These are phyloP conservation scores for Rhimphoctona megacephalus DNA, from an alignment of 2,888 invertebrate genomes.

Conservation along the genomic window DNA sequence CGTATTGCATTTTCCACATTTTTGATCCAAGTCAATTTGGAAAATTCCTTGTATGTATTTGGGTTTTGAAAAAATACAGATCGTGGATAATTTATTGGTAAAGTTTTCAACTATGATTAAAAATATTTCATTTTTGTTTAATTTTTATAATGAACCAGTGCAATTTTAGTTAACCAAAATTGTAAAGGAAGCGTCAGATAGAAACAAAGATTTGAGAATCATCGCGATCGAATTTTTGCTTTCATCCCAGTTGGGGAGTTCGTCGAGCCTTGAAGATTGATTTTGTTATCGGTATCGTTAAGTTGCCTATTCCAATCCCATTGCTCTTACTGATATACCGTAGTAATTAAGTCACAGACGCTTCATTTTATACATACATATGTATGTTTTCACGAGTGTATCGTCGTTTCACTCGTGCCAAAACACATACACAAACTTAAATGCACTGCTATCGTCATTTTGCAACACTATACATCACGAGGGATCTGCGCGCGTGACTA, in stretches of 20 bases:
- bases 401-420: constrained; percentile 30
- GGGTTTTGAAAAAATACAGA: background rate
- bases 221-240: constrained; percentile 15
- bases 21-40: background rate
- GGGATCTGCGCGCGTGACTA: constrained; percentile 53
- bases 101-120: background rate
- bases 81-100: background rate
- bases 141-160: background rate
- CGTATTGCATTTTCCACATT: too few species aligned
- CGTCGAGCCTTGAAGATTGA: constrained; percentile 62
- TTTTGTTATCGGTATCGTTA: constrained; percentile 69
- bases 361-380: constrained; percentile 32
- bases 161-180: background rate
- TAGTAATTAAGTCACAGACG: constrained; percentile 65
- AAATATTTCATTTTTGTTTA: background rate
- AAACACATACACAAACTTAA: constrained; percentile 9
- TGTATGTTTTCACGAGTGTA: constrained; percentile 25
- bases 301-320: constrained; percentile 58
- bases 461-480: constrained; percentile 17
- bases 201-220: constrained; percentile 3
- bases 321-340: constrained; percentile 56
- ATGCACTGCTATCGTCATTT: constrained; percentile 16
- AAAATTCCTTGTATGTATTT: background rate
- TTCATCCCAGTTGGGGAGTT: constrained; percentile 29
- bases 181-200: background rate